phyloP scores from a whole-genome alignment of 2,888 invertebrate genomes.

The Noctua janthe region DNA sequence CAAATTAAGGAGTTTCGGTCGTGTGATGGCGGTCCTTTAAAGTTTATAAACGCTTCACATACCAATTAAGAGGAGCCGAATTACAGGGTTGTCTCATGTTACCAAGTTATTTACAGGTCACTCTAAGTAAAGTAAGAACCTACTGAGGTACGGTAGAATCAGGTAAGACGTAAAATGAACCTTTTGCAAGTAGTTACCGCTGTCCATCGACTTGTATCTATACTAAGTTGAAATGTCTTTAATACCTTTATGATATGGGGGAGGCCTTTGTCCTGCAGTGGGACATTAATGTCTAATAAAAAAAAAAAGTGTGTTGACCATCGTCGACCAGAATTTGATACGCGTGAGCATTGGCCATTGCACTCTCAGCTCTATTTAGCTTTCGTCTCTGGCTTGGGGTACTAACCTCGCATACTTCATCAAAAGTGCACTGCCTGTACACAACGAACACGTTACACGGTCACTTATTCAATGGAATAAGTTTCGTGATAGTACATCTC shows the following conservation, averaged over 20 bases:
- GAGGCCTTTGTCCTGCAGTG: background rate
- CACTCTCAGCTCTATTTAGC: background rate
- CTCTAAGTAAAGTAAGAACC: background rate
- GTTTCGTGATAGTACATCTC: background rate
- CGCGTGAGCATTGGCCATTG: background rate
- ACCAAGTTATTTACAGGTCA: background rate
- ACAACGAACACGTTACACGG: background rate
- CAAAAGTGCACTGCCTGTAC: background rate
- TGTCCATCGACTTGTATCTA: background rate
- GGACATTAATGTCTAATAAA: background rate
- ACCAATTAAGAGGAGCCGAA: background rate
- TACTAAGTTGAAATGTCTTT: background rate
- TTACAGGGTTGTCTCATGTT: background rate
- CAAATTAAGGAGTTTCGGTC: background rate
- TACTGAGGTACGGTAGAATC: background rate
- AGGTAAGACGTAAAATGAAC: background rate
- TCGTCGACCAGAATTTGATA: background rate
- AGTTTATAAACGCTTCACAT: slow-evolving; percentile 18
- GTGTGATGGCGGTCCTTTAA: slow-evolving; percentile 5
- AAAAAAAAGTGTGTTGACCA: background rate
- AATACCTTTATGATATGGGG: background rate
- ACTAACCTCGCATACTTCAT: background rate
- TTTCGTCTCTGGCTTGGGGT: background rate
- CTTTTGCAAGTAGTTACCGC: background rate
- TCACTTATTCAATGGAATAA: background rate